Conservation (phyloP, 2,797 vertebrate genomes). For the Sphaeramia orbicularis region DNA sequence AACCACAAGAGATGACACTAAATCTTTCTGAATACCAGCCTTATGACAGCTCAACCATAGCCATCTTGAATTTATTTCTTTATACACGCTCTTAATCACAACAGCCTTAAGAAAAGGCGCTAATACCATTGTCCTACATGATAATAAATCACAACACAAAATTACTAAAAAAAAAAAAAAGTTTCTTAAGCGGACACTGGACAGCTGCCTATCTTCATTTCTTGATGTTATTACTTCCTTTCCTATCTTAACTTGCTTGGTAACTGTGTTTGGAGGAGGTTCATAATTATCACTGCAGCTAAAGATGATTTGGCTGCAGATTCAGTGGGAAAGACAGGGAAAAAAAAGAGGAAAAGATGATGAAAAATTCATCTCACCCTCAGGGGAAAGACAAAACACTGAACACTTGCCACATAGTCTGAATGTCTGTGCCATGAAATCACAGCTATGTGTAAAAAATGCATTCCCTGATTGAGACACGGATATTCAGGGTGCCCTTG, state of each 20-base stretch:
- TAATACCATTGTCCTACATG: not conserved
- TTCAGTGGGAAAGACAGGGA: constrained; percentile 26
- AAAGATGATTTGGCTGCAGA: not conserved
- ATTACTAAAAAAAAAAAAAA: not conserved
- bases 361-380: not conserved
- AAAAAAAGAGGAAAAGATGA: not conserved
- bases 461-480: constrained; percentile 32
- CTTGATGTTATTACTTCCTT: not conserved
- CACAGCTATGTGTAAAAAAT: constrained; percentile 15
- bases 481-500: constrained; percentile 17
- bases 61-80: not conserved
- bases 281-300: not conserved
- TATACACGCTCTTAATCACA: not conserved
- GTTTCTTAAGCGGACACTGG: not conserved
- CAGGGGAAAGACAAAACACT: not conserved
- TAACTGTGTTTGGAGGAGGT: not conserved
- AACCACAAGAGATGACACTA: not conserved
- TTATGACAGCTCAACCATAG: not conserved
- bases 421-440: constrained; percentile 47
- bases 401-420: not conserved
- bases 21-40: not conserved
- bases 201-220: not conserved
- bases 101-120: not conserved
- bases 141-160: not conserved
- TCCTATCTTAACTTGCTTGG: not conserved